Conservation (phyloP, 2,797 vertebrate genomes). For the Pteronotus mesoamericanus region DNA sequence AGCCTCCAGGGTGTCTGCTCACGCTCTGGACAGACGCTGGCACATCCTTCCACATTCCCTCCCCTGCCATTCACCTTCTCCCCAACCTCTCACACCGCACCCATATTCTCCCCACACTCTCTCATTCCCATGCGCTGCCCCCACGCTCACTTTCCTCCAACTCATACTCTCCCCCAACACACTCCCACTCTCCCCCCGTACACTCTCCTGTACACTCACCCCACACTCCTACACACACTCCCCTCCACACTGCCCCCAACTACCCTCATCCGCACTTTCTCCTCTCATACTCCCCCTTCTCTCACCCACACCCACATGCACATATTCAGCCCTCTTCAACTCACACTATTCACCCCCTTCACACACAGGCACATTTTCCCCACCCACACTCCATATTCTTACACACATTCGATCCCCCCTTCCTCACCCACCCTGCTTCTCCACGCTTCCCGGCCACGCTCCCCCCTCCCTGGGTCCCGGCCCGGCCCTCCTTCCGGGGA, state of each 20-base stretch:
- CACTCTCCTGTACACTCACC: background rate
- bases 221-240: background rate
- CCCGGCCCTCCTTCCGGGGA: constrained; percentile 69
- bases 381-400: constrained; percentile 25
- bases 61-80: background rate
- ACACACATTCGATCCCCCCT: background rate
- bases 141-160: background rate
- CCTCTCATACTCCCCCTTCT: background rate
- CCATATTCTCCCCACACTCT: background rate
- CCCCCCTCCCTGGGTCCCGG: background rate
- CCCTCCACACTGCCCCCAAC: background rate
- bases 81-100: background rate
- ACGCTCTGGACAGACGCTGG: constrained; percentile 15
- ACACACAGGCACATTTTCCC: background rate
- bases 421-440: background rate
- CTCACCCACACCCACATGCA: background rate
- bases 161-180: background rate
- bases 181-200: background rate
- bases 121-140: background rate
- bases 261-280: background rate
- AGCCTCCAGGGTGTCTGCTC: constrained; percentile 12
- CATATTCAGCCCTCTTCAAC: background rate
- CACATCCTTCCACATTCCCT: background rate
- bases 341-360: background rate
- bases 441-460: background rate